These are phyloP conservation scores for Pollenia angustigena DNA, from an alignment of 2,888 invertebrate genomes.

Conservation along the genomic window DNA sequence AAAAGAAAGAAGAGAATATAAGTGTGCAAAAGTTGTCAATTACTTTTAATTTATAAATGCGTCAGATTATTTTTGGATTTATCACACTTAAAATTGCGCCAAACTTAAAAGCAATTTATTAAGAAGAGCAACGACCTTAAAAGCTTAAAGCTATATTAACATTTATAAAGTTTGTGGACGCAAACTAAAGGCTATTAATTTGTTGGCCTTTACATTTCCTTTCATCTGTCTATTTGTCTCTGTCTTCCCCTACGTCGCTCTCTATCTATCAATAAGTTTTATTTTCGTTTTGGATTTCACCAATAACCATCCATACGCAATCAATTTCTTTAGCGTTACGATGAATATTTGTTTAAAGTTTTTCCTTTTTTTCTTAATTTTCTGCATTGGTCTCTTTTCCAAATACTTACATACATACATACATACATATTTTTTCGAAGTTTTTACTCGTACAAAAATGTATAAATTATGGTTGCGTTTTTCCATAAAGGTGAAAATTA, in stretches of 20 bases:
- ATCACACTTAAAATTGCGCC: slow-evolving; percentile 32
- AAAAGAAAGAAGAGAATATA: background rate
- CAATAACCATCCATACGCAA: slow-evolving; percentile 35
- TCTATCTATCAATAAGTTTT: background rate
- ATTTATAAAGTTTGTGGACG: slow-evolving; percentile 40
- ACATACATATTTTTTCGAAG: background rate
- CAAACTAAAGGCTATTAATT: slow-evolving; percentile 42
- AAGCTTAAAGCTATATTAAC: slow-evolving; percentile 39
- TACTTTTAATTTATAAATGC: slow-evolving; percentile 31
- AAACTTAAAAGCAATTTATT: slow-evolving; percentile 43
- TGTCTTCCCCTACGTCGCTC: too few relatives aligned
- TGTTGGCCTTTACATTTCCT: background rate
- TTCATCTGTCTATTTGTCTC: background rate
- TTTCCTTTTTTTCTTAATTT: background rate
- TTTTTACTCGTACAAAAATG: slow-evolving; percentile 26
- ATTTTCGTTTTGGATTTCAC: slow-evolving; percentile 19
- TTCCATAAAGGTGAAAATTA: slow-evolving; percentile 68
- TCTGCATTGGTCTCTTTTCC: background rate
- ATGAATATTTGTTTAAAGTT: slow-evolving; percentile 8
- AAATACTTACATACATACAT: background rate
- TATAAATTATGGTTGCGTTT: slow-evolving; percentile 64
- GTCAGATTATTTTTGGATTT: slow-evolving; percentile 40
- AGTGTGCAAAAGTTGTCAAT: slow-evolving; percentile 24
- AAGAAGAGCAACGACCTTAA: slow-evolving; percentile 13
- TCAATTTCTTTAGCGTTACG: slow-evolving; percentile 21